These are phyloP conservation scores for Copidosoma aretas DNA, from an alignment of 2,888 invertebrate genomes.

Conservation along the genomic window DNA sequence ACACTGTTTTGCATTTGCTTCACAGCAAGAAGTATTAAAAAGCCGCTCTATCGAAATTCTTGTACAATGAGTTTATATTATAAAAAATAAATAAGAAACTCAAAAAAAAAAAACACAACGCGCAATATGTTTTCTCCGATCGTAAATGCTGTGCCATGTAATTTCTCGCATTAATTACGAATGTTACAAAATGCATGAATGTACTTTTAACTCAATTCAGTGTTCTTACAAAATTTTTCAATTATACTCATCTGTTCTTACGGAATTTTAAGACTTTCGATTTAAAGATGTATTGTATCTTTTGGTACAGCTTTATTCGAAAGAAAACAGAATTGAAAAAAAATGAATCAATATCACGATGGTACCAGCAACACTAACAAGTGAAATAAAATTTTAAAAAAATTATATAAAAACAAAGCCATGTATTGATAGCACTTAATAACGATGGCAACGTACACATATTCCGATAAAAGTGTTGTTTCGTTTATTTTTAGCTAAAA, in stretches of 20 bases:
- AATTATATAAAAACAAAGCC: slow-evolving; percentile 1
- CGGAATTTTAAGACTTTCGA: slow-evolving; percentile 14
- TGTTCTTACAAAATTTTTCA: slow-evolving; percentile 24
- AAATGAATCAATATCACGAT: no score
- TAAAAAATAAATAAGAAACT: no score
- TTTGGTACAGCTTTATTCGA: no score
- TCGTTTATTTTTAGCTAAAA: slow-evolving; percentile 12
- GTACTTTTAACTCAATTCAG: slow-evolving; percentile 22
- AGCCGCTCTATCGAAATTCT: no score
- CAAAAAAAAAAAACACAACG: neutral
- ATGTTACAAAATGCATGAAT: slow-evolving; percentile 27
- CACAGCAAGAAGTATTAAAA: no score
- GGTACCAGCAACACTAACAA: no score
- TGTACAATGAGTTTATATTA: no score
- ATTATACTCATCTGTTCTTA: slow-evolving; percentile 23
- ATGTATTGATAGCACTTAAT: neutral
- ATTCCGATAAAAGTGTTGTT: slow-evolving; percentile 13
- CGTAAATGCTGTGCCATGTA: slow-evolving; percentile 15
- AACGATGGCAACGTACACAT: slow-evolving; percentile 17
- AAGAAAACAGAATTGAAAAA: no score
- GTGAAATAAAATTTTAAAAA: neutral
- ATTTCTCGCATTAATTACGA: slow-evolving; percentile 20
- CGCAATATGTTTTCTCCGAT: neutral
- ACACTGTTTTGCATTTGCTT: slow-evolving; percentile 24
- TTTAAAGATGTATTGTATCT: no score